Evolutionary conservation across 1,140 invertebrate species (phyloP), one percentile per base, ranked within the genome.

Genomic region (Euura saliciscinereae): DNA sequence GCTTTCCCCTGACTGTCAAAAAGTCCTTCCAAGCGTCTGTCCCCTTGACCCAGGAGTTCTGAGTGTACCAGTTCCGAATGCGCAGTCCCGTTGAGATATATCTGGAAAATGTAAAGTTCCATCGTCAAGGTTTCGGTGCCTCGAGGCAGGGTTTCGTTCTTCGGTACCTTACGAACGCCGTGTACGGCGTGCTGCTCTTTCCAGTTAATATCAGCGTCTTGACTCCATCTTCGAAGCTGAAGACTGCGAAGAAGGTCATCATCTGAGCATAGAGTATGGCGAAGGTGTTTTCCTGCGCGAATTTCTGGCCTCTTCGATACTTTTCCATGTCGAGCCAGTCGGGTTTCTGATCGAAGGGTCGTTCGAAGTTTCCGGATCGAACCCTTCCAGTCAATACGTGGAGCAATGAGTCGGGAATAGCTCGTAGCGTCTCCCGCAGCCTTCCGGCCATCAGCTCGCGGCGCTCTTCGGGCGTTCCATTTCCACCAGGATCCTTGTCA

Each of bases 121-220:
- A 28, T 28, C 28, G 28, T 28, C 28, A 28, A 4, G 66, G 44
- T 72, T 4, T 66, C 7, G 11, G 11, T 8, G 11, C 28, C 28
- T 28, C 28, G 28, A 28, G 28, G 11, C 7, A 51, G 11, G 7
- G 2, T 8, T 51, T 51, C 46, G 28, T 28, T 28, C 28, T 28
- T 28, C 6, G 93, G 74, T 95, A 96, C 71, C 94, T 87, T 70
- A 88, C 90, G 79, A 94, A 94, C 0, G 94, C 90, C 0, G 88
- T 90, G 10, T 84, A 83, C 0, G 85, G 77, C 8, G 87, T 88
- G 64, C 87, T 88, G 6, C 92, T 93, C 74, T 90, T 90, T 2
- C 89, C 85, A 0, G 92, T 91, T 6, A 89, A 87, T n/a, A 90
- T 84, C 0, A 94, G 84, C 7, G 93, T 86, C 3, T 86, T 83